These are phyloP conservation scores for Cheilosia vulpina DNA, from an alignment of 2,888 invertebrate species.

Conservation along the genomic window DNA sequence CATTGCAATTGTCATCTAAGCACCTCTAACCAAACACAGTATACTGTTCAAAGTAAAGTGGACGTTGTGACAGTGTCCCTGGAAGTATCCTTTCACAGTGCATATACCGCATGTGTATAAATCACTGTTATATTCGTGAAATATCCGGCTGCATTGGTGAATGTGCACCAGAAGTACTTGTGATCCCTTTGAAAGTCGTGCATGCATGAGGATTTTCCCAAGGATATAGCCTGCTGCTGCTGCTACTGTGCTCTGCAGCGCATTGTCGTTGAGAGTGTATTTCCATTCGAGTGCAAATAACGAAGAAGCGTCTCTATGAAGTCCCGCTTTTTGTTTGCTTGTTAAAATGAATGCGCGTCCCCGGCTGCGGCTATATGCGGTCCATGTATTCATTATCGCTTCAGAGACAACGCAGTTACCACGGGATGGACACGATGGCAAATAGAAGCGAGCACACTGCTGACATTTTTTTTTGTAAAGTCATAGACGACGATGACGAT, in stretches of 20 bases:
- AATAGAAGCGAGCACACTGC: conserved; percentile 35
- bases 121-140: conserved; percentile 68
- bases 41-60: conserved; percentile 38
- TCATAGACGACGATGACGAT: conserved; percentile 1
- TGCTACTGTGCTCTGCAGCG: conserved; percentile 5
- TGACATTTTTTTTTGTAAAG: background rate
- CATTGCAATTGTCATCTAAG: conserved; percentile 50
- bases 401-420: conserved; percentile 52
- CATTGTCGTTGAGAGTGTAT: conserved; percentile 36
- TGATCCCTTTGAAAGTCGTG: conserved; percentile 66
- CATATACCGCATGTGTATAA: conserved; percentile 44
- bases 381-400: conserved; percentile 65
- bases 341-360: conserved; percentile 63
- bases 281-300: conserved; percentile 55
- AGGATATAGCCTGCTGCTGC: conserved; percentile 32
- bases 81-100: conserved; percentile 30
- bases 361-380: conserved; percentile 31
- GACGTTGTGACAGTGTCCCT: conserved; percentile 35
- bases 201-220: conserved; percentile 62
- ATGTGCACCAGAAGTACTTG: conserved; percentile 61
- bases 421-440: conserved; percentile 62
- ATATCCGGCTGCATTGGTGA: conserved; percentile 53
- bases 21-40: conserved; percentile 42
- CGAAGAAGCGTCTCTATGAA: conserved; percentile 54
- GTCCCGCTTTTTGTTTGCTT: conserved; percentile 66